Conservation (phyloP, 2,888 invertebrate genomes). For the Strigamia transsilvanica region DNA sequence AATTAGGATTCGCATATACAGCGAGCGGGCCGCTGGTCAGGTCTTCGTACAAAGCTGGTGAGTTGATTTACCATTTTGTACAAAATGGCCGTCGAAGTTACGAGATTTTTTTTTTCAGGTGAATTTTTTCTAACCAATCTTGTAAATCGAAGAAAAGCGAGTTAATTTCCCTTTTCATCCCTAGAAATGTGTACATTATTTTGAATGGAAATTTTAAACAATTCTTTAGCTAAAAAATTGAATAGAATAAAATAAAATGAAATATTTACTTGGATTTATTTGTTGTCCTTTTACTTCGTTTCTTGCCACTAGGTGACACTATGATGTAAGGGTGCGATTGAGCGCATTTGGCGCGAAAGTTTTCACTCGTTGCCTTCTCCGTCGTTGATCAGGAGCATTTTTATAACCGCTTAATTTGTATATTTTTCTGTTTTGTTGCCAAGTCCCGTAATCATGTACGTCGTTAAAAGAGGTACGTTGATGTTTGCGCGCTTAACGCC, state of each 20-base stretch:
- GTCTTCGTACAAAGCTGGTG: conserved; percentile 98
- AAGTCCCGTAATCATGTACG: conserved; percentile 62
- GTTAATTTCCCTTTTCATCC: not conserved
- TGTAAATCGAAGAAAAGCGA: not conserved
- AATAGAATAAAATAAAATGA: not conserved
- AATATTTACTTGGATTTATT: not conserved
- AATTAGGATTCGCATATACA: conserved; percentile 92
- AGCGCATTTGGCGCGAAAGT: not conserved
- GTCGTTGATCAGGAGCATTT: not conserved
- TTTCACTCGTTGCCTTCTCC: not conserved
- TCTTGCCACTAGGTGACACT: not conserved
- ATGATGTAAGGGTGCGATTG: not conserved
- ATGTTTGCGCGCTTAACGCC: not conserved
- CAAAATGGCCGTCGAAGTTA: not conserved
- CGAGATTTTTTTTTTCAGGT: conserved; percentile 32
- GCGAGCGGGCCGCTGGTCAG: conserved; percentile 97
- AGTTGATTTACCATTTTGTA: conserved; percentile 63
- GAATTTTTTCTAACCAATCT: conserved; percentile 55
- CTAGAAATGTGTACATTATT: not conserved
- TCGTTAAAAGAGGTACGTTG: conserved; percentile 66
- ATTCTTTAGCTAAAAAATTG: not conserved
- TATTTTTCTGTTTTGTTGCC: not conserved
- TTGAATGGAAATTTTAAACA: not conserved
- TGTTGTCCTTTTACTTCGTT: not conserved
- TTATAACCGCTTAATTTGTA: not conserved